Base-by-base conservation (phyloP, 2,797 vertebrate species). In the Acrossocheilus wenchowensis region DNA sequence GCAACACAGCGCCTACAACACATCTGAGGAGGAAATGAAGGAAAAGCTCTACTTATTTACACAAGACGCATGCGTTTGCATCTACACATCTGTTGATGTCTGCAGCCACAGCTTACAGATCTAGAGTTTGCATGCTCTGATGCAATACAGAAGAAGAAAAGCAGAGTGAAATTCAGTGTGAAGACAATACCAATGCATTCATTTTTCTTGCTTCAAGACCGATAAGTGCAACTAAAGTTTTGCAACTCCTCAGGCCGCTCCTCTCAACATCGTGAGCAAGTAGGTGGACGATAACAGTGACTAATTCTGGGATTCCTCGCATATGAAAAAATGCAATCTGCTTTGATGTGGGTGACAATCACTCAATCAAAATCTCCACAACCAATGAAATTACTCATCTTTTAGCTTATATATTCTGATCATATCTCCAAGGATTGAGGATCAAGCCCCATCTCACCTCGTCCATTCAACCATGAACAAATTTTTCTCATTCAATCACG, bases 281-380 rank as follows among this genome's bases (percentile, higher is more conserved):
- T 75, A 78, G 52, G 87, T 78, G 41, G 62, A 82, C 30, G 34
- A 82, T 57, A 66, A 77, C 30, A 89, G 92, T 94, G 94, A 95
- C 88, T 95, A 94, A 95, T 93, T 90, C 93, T 85, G 86, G 85
- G 88, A 89, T 94, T 93, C 93, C 92, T 91, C 85, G 92, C 87
- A 72, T 43, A 89, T 83, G 90, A 91, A 92, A 88, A 89, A 57
- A 88, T 88, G 74, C 82, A 60, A 73, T 86, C 82, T 21, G 57
- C 91, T 95, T 96, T 96, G 93, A 95, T 95, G 95, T 95, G 95
- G 95, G 89, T 88, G 90, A 89, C 54, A 79, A 88, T 83, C 60
- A 74, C 43, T 68, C 74, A 48, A 8, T 68, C 82, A 39, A 88
- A 85, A 87, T 92, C 88, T 90, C 89, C 88, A 90, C 91, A 91